A percentile compares a stretch with the other conserved stretches of the same genome.
These are phyloP conservation scores for Tupaia chinensis DNA, from an alignment of 2,113 vertebrate species.

Conservation along the genomic window DNA sequence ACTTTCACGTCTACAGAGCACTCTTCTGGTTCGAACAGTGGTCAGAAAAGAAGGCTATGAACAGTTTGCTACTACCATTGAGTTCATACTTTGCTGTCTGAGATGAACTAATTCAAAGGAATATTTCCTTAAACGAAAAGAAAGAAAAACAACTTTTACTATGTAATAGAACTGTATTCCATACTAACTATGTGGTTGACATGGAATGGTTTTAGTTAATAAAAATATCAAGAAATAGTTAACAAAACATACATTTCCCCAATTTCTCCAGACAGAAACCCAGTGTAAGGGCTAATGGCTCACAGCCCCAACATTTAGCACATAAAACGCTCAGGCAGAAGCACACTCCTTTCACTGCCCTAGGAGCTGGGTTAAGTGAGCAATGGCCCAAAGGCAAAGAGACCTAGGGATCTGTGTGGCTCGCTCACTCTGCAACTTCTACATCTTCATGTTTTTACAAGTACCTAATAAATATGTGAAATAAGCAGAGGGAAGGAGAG, in stretches of 20 bases:
- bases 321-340: accelerated
- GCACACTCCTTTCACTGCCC: background rate
- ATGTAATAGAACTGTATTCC: background rate
- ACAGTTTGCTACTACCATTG: accelerated
- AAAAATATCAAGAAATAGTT: background rate
- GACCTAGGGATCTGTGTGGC: background rate
- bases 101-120: background rate
- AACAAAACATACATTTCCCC: background rate
- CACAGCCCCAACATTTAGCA: background rate
- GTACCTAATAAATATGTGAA: accelerated
- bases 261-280: background rate
- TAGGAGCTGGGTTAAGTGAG: accelerated
- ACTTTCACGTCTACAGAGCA: background rate
- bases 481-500: background rate
- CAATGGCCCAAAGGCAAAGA: background rate
- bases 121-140: background rate
- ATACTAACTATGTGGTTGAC: background rate
- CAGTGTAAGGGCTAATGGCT: background rate
- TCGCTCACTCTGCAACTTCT: background rate
- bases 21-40: background rate
- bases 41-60: background rate
- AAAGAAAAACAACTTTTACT: background rate
- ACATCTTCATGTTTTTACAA: background rate
- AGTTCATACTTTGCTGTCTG: background rate
- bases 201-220: background rate